These are phyloP conservation scores for Drosophila bunnanda DNA, from an alignment of 2,888 invertebrate species.

Conservation along the genomic window DNA sequence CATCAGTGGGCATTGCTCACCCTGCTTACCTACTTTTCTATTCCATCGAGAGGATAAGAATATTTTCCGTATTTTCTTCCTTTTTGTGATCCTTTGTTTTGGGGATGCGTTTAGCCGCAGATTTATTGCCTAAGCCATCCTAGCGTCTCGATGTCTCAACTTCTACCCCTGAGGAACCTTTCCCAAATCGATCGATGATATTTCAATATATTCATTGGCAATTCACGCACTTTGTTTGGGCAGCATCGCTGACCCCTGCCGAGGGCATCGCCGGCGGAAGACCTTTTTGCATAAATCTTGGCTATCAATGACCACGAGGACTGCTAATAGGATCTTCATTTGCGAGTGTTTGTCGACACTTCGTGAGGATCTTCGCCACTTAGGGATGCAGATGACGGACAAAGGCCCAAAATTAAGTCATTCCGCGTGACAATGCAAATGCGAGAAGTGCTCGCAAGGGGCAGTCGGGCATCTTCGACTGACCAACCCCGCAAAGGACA, in stretches of 20 bases:
- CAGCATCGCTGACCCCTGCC: slow-evolving; percentile 57
- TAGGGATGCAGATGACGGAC: slow-evolving; percentile 40
- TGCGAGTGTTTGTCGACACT: slow-evolving; percentile 41
- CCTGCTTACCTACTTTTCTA: slow-evolving; percentile 27
- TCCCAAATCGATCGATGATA: slow-evolving; percentile 41
- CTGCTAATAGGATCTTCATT: slow-evolving; percentile 64
- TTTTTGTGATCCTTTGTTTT: slow-evolving; percentile 56
- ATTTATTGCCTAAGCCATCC: slow-evolving; percentile 61
- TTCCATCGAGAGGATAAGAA: slow-evolving; percentile 20
- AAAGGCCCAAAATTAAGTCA: slow-evolving; percentile 38
- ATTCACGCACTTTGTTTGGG: slow-evolving; percentile 44
- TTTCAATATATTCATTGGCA: slow-evolving; percentile 57
- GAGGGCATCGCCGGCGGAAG: not conserved
- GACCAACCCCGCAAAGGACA: slow-evolving; percentile 54
- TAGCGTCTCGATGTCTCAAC: slow-evolving; percentile 50
- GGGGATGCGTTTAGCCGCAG: slow-evolving; percentile 67
- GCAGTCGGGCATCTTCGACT: slow-evolving; percentile 31
- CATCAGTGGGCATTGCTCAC: slow-evolving; percentile 28
- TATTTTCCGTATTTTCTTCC: slow-evolving; percentile 57
- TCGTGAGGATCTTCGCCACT: slow-evolving; percentile 11
- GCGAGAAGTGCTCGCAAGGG: slow-evolving; percentile 47
- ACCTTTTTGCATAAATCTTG: slow-evolving; percentile 37
- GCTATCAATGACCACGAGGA: slow-evolving; percentile 36
- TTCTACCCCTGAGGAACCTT: slow-evolving; percentile 47
- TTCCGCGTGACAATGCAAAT: slow-evolving; percentile 58